phyloP scores from a whole-genome alignment of 2,113 vertebrate species.

The Gasterosteus aculeatus region DNA sequence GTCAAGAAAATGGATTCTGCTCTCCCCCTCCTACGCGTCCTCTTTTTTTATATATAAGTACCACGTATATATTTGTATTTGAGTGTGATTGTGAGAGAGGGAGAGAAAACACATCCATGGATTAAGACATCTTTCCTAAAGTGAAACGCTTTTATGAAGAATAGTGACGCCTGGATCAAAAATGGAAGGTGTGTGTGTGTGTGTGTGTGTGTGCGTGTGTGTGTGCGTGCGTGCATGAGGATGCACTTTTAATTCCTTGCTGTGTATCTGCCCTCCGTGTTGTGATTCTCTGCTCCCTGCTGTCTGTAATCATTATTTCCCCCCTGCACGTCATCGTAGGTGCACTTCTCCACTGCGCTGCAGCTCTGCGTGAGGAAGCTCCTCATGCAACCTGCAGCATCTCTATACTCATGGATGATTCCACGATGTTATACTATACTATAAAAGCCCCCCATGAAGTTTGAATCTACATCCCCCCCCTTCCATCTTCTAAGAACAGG shows the following conservation, averaged over 20 bases:
- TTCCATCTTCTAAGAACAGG: no score
- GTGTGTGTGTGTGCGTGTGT: neutral
- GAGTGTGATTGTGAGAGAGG: neutral
- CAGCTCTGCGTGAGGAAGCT: neutral
- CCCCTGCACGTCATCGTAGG: conserved; percentile 32
- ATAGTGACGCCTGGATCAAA: neutral
- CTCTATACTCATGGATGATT: neutral
- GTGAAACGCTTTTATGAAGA: conserved; percentile 28
- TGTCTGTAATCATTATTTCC: conserved; percentile 72
- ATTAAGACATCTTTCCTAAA: conserved; percentile 44
- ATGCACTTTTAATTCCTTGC: conserved; percentile 3
- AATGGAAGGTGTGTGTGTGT: conserved; percentile 16
- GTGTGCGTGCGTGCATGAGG: conserved; percentile 5
- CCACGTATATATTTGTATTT: neutral
- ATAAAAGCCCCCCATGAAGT: no score
- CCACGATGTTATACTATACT: no score
- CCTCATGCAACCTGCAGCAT: neutral
- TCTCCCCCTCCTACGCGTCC: conserved; percentile 34
- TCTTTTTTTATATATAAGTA: neutral
- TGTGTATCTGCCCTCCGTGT: conserved; percentile 53
- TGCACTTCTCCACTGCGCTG: conserved; percentile 34
- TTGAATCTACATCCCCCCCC: no score
- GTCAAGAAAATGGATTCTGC: conserved; percentile 63
- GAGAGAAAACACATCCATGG: conserved; percentile 23
- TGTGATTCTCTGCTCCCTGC: conserved; percentile 72